Evolutionary conservation across 2,113 vertebrate species (phyloP).

Genomic region (Myrmecophaga tridactyla): DNA sequence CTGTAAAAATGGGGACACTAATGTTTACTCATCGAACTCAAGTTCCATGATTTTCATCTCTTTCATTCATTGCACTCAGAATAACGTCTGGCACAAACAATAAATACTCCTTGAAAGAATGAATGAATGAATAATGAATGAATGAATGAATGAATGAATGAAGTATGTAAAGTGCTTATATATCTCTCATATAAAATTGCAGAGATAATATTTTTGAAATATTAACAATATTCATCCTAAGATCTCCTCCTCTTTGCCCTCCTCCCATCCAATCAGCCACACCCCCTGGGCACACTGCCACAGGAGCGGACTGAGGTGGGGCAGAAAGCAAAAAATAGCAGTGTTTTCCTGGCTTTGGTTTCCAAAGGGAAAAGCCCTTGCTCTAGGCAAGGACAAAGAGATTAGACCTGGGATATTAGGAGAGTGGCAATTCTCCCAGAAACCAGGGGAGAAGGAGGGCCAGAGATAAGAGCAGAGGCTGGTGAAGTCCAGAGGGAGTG

Average conservation of each 20-base stretch:
- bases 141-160: not conserved
- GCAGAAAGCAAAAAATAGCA: not conserved
- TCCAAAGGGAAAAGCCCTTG: not conserved
- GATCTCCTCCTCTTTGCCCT: not conserved
- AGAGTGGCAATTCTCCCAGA: not conserved
- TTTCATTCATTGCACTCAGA: not conserved
- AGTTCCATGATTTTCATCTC: not conserved
- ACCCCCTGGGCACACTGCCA: not conserved
- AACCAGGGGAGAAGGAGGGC: not conserved
- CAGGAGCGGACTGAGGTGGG: not conserved
- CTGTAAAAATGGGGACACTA: not conserved
- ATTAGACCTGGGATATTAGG: not conserved
- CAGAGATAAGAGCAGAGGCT: not conserved
- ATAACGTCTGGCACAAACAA: not conserved
- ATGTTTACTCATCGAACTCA: not conserved
- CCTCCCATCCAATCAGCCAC: not conserved
- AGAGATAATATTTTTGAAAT: not conserved
- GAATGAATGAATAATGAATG: too few species aligned
- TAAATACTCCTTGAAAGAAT: not conserved
- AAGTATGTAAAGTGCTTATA: not conserved
- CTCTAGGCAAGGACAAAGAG: not conserved
- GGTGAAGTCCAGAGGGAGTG: not conserved
- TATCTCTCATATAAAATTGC: not conserved
- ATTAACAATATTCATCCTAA: not conserved
- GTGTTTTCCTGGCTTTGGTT: not conserved